Percentiles rank a stretch among this genome's conserved stretches.
Evolutionary conservation across 2,797 vertebrate species (phyloP).

Genomic region (Hydrocynus forskahlii): DNA sequence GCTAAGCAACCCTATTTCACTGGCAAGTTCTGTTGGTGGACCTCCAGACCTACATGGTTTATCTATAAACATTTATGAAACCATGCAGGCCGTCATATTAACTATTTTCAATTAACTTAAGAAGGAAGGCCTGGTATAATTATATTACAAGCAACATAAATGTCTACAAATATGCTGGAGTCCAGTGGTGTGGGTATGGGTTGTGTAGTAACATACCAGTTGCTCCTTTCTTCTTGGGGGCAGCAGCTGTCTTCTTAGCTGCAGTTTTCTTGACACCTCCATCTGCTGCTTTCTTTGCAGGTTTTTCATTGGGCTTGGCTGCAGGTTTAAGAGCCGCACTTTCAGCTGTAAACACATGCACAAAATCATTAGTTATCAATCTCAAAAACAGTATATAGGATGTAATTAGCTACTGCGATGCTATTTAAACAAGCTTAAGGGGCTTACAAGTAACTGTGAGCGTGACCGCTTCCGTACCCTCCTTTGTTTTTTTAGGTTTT

Average conservation of each 20-base stretch:
- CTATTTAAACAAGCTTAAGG: neutral
- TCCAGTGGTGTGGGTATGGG: no score
- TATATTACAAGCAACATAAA: no score
- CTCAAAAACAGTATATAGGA: no score
- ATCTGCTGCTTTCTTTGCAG: slow-evolving; percentile 63
- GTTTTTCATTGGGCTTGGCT: slow-evolving; percentile 61
- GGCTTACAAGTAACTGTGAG: slow-evolving; percentile 69
- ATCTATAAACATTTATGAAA: no score
- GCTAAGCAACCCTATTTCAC: no score
- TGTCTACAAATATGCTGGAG: no score
- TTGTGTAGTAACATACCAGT: neutral
- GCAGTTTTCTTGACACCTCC: slow-evolving; percentile 67
- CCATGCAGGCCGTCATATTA: no score
- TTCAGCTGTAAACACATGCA: slow-evolving; percentile 14
- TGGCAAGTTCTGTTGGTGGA: no score
- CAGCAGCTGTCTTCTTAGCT: slow-evolving; percentile 54
- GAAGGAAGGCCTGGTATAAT: no score
- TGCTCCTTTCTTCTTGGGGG: slow-evolving; percentile 75
- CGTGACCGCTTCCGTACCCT: slow-evolving; percentile 35
- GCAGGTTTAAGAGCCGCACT: slow-evolving; percentile 59
- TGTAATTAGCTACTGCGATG: neutral
- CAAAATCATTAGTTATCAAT: slow-evolving; percentile 5
- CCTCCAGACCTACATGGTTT: no score
- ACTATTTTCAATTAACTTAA: no score
- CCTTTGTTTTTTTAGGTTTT: slow-evolving; percentile 60